Evolutionary conservation across 2,113 vertebrate genomes (phyloP).

Genomic region (Mohoua ochrocephala): DNA sequence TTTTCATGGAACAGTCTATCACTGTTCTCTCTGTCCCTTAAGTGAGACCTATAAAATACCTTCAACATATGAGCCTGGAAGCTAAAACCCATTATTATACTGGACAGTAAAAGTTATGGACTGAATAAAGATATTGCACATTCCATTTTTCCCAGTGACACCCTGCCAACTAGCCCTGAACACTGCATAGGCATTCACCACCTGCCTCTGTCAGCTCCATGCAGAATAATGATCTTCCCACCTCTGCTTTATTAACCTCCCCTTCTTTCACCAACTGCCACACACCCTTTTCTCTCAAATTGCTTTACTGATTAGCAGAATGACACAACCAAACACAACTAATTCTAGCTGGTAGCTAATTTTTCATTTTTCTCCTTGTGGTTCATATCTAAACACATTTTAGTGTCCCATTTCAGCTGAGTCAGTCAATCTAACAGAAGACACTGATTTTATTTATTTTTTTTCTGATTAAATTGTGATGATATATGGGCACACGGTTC

Average conservation of each 20-base stretch:
- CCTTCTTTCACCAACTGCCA: background rate
- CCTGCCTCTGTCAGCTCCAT: background rate
- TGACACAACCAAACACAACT: background rate
- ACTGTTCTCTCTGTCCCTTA: background rate
- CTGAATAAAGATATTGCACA: constrained; percentile 5
- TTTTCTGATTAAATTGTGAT: background rate
- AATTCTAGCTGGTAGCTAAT: background rate
- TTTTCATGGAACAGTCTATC: background rate
- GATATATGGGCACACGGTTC: background rate
- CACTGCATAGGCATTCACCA: background rate
- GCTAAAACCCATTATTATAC: constrained; percentile 12
- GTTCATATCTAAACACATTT: background rate
- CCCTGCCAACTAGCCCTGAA: background rate
- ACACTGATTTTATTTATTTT: background rate
- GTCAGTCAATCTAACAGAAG: background rate
- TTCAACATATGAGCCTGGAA: background rate
- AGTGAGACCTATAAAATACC: constrained; percentile 28
- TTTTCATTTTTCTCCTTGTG: background rate
- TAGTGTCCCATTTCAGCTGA: background rate
- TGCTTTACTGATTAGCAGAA: background rate
- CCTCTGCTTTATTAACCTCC: background rate
- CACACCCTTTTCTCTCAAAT: background rate
- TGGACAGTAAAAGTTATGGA: constrained; percentile 24
- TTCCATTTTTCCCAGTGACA: background rate
- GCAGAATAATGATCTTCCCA: background rate